These are phyloP conservation scores for Mallotus villosus DNA, from an alignment of 2,797 vertebrate genomes.

Conservation along the genomic window DNA sequence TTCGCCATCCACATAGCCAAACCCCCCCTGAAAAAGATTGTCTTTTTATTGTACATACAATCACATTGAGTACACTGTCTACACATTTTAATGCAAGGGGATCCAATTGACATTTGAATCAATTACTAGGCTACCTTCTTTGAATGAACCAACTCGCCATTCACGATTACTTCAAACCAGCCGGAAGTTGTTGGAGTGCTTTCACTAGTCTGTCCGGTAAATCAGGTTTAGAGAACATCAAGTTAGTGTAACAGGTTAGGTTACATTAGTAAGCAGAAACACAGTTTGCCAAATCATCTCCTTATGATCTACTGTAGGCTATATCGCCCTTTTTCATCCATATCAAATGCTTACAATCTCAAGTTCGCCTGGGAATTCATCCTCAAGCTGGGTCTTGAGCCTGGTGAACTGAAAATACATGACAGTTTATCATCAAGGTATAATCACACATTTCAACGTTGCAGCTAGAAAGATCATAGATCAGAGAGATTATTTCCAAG, in stretches of 20 bases:
- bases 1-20: constrained; percentile 47
- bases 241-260: no score
- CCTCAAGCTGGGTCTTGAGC: constrained; percentile 53
- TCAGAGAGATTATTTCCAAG: background rate
- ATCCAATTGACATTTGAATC: background rate
- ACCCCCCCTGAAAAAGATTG: constrained; percentile 42
- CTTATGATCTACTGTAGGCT: background rate
- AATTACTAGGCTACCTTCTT: constrained; percentile 52
- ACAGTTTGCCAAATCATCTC: background rate
- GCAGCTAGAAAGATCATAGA: background rate
- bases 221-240: background rate
- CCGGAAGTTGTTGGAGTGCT: constrained; percentile 42
- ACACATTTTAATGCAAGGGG: background rate
- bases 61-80: background rate
- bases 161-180: constrained; percentile 57
- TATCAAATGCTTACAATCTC: constrained; percentile 49
- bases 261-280: background rate
- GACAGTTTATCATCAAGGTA: background rate
- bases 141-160: constrained; percentile 53
- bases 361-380: constrained; percentile 54
- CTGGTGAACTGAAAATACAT: constrained; percentile 39
- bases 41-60: background rate
- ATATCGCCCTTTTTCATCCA: background rate
- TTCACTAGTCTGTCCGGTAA: constrained; percentile 38
- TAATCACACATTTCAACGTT: background rate